These are phyloP conservation scores for Sciurus carolinensis DNA, from an alignment of 2,797 vertebrate genomes.

Conservation along the genomic window DNA sequence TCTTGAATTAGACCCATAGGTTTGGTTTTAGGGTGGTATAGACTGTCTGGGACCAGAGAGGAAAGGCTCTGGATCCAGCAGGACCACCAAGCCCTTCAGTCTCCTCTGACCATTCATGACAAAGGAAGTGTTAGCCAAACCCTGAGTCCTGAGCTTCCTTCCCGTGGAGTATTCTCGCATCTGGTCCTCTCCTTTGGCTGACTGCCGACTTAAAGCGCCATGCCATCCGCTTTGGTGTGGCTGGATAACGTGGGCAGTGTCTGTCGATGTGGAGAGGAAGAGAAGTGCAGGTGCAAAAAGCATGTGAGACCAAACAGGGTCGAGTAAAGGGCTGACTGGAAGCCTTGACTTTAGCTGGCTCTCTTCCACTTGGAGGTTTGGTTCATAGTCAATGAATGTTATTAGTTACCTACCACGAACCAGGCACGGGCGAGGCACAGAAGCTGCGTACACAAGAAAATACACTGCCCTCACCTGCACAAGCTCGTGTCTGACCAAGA, in stretches of 20 bases:
- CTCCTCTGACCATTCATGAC: not conserved
- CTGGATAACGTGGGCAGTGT: not conserved
- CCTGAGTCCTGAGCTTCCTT: not conserved
- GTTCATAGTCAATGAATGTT: not conserved
- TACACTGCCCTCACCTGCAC: not conserved
- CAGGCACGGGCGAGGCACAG: not conserved
- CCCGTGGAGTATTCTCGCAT: not conserved
- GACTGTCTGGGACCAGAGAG: not conserved
- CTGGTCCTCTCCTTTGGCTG: not conserved
- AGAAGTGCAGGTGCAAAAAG: not conserved
- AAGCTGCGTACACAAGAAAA: not conserved
- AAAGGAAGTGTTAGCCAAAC: not conserved
- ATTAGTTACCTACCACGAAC: not conserved
- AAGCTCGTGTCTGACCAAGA: not conserved
- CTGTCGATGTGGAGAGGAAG: not conserved
- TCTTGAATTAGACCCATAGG: not conserved
- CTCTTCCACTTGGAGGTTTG: not conserved
- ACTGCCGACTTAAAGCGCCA: too few relatives aligned
- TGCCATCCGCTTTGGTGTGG: not conserved
- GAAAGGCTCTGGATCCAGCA: not conserved
- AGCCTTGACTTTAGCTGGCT: not conserved
- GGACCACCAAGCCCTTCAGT: not conserved
- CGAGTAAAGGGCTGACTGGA: slow-evolving; percentile 75
- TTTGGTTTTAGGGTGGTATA: not conserved
- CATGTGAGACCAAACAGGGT: not conserved